Evolutionary conservation across 2,113 vertebrate species (phyloP), one percentile per base, ranked within the genome.

Genomic region (Channa maculata): DNA sequence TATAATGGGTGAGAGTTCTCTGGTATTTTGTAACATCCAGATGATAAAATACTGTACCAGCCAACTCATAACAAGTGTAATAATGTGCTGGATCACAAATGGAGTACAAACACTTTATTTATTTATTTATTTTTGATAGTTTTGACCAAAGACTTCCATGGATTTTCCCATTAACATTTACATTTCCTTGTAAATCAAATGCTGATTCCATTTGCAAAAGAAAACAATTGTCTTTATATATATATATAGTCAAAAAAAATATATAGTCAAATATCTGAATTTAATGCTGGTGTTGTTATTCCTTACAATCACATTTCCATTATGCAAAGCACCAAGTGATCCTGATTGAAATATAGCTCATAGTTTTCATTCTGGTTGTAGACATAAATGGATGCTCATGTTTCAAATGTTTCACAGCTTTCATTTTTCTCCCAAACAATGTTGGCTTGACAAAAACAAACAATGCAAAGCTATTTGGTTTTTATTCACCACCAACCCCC

Each of bases 381-480:
- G 71, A 75, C 11, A 45, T 58, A 75, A 70, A 83, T 74, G 51
- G 52, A 64, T 14, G 49, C 38, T 83, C 82, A 48, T 86, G 83
- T 80, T 88, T 86, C 69, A 41, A 86, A 80, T 80, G 24, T 24
- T 24, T 87, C 65, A 45, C 71, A 81, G 59, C 24, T 0, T 78
- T 59, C 53, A 41, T n/a, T 54, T 75, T 79, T 71, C 69, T 43
- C 65, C 69, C 49, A 83, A 75, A 82, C 82, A 84, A 74, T 67
- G 70, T 46, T 39, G 66, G 71, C 77, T 68, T 79, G 61, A 89
- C 80, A 77, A 90, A 88, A 81, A 82, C 77, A 89, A 86, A 86
- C 84, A 90, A 91, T 88, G 83, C 87, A 83, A 76, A 86, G 83
- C 88, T 89, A 79, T 92, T 92, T 89, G 88, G 80, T 80, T 80